phyloP scores from a whole-genome alignment of 2,888 invertebrate genomes.

The Drosophila mimica region DNA sequence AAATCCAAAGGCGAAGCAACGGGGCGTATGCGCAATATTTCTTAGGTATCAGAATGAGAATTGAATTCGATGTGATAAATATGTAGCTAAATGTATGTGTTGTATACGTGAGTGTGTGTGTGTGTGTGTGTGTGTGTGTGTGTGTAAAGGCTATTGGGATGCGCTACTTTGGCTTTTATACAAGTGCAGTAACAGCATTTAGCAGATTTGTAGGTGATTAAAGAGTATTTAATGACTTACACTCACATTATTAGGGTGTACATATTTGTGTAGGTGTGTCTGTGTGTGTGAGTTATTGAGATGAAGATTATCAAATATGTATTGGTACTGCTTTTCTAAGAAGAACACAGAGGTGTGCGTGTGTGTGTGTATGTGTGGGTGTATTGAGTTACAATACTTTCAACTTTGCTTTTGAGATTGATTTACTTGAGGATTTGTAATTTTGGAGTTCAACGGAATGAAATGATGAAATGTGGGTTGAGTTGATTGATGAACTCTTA shows the following conservation, averaged over 20 bases:
- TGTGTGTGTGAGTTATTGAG: conserved; percentile 12
- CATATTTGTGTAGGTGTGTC: not conserved
- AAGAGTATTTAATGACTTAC: conserved; percentile 39
- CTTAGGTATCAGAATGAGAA: conserved; percentile 33
- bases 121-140: conserved; percentile 15
- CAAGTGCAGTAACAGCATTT: conserved; percentile 59
- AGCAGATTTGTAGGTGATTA: conserved; percentile 44
- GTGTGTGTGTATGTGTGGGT: conserved; percentile 14
- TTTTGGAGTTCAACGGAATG: conserved; percentile 51
- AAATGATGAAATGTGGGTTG: conserved; percentile 53
- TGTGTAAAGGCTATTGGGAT: conserved; percentile 7
- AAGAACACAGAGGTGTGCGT: conserved; percentile 12
- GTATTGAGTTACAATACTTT: conserved; percentile 57
- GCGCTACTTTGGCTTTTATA: conserved; percentile 39
- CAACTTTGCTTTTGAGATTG: conserved; percentile 58
- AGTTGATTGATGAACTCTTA: conserved; percentile 33
- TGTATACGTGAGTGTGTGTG: conserved; percentile 2
- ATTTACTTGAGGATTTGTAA: conserved; percentile 46
- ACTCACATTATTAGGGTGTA: conserved; percentile 18
- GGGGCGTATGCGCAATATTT: conserved; percentile 66
- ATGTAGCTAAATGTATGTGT: conserved; percentile 11
- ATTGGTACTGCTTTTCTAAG: conserved; percentile 12
- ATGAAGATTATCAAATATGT: conserved; percentile 24
- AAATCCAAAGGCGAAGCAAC: conserved; percentile 64
- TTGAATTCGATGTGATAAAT: conserved; percentile 53